phyloP scores from a whole-genome alignment of 2,888 invertebrate species.

The Cerceris rybyensis region DNA sequence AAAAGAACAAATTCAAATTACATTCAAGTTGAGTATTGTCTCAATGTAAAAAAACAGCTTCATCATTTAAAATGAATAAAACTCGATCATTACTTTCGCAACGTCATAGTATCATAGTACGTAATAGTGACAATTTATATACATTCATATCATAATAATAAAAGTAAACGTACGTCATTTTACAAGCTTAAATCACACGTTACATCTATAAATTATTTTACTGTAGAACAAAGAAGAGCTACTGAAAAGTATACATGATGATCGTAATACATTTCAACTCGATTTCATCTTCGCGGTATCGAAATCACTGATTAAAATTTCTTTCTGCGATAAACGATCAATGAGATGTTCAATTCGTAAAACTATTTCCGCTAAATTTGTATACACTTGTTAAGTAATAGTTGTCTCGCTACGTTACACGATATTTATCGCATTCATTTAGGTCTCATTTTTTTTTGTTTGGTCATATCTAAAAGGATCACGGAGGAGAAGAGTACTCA shows the following conservation, averaged over 20 bases:
- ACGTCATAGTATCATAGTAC: slow-evolving; percentile 7
- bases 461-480: slow-evolving; percentile 58
- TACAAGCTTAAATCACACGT: slow-evolving; percentile 50
- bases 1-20: too few species aligned
- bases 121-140: slow-evolving; percentile 44
- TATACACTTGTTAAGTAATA: slow-evolving; percentile 50
- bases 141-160: slow-evolving; percentile 41
- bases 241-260: slow-evolving; percentile 24
- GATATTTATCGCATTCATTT: slow-evolving; percentile 28
- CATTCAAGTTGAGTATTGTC: too few species aligned
- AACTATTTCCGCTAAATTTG: slow-evolving; percentile 37
- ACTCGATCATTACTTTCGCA: background rate
- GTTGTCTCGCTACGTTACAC: slow-evolving; percentile 42
- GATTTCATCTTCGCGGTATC: slow-evolving; percentile 11
- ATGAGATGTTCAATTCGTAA: slow-evolving; percentile 26
- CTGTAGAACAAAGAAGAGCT: slow-evolving; percentile 44
- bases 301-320: background rate
- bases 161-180: slow-evolving; percentile 33
- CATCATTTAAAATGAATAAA: background rate
- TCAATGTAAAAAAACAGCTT: too few species aligned
- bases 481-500: slow-evolving; percentile 62
- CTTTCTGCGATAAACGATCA: slow-evolving; percentile 18
- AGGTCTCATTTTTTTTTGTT: slow-evolving; percentile 31
- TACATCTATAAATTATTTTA: slow-evolving; percentile 56
- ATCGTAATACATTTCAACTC: slow-evolving; percentile 4